A percentile compares a stretch with the other conserved stretches of the same genome.
These are phyloP conservation scores for Rhopalosiphum nymphaeae DNA, from an alignment of 2,888 invertebrate species.

Conservation along the genomic window DNA sequence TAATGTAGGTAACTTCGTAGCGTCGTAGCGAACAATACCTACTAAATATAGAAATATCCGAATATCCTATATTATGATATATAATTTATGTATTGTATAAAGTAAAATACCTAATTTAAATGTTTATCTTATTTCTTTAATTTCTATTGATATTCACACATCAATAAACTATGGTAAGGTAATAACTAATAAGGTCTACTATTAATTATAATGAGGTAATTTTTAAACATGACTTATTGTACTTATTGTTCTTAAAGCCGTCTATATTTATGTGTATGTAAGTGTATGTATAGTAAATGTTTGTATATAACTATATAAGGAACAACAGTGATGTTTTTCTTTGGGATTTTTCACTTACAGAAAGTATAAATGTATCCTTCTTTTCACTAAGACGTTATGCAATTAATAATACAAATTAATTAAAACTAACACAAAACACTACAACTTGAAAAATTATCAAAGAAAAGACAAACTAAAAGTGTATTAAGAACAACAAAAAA, in stretches of 20 bases:
- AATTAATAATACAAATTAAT: conserved; percentile 73
- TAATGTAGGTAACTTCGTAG: background rate
- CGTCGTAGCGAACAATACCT: background rate
- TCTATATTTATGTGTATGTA: conserved; percentile 31
- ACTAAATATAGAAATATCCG: background rate
- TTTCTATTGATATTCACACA: background rate
- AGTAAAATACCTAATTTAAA: background rate
- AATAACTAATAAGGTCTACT: background rate
- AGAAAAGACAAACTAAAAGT: conserved; percentile 26
- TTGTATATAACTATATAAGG: background rate
- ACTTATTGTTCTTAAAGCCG: conserved; percentile 22
- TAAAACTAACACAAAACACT: conserved; percentile 69
- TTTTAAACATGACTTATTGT: conserved; percentile 39
- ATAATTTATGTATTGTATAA: background rate
- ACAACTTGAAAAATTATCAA: conserved; percentile 42
- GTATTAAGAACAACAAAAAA: background rate
- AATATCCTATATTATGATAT: background rate
- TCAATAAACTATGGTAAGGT: background rate
- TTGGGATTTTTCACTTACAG: conserved; percentile 42
- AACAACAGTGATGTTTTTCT: conserved; percentile 56
- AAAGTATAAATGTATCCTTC: conserved; percentile 25
- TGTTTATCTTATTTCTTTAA: background rate
- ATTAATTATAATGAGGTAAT: background rate
- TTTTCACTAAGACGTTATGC: conserved; percentile 67
- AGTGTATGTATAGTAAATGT: background rate